phyloP scores from a whole-genome alignment of 1,140 invertebrate species.

The Lordiphosa stackelbergi region DNA sequence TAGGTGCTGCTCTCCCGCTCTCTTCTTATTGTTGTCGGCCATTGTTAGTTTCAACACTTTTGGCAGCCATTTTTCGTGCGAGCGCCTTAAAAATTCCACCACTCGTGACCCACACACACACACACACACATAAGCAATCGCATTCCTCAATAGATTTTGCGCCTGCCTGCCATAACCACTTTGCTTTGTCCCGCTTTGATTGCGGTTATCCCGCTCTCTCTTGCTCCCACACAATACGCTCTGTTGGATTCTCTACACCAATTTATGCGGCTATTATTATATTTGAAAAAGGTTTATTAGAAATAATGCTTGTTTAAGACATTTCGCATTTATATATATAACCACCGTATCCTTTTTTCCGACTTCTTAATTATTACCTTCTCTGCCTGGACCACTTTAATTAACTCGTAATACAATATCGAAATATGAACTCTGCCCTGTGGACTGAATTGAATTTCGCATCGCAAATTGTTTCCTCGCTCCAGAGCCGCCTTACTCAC shows the following conservation, averaged over 20 bases:
- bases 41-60: slow-evolving; percentile 63
- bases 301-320: slow-evolving; percentile 35
- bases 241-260: background rate
- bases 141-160: slow-evolving; percentile 56
- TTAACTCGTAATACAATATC: slow-evolving; percentile 33
- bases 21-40: slow-evolving; percentile 24
- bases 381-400: slow-evolving; percentile 4
- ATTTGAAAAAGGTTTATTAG: slow-evolving; percentile 60
- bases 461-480: slow-evolving; percentile 32
- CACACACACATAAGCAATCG: slow-evolving; percentile 19
- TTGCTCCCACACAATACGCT: slow-evolving; percentile 1
- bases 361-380: slow-evolving; percentile 8
- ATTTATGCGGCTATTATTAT: slow-evolving; percentile 45
- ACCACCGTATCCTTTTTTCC: slow-evolving; percentile 17
- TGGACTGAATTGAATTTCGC: slow-evolving; percentile 38
- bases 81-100: slow-evolving; percentile 64
- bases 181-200: slow-evolving; percentile 29
- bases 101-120: slow-evolving; percentile 36
- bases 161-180: slow-evolving; percentile 17
- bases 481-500: slow-evolving; percentile 1
- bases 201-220: slow-evolving; percentile 15
- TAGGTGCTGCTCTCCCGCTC: slow-evolving; percentile 3
- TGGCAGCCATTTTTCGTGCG: slow-evolving; percentile 65
- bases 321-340: slow-evolving; percentile 25
- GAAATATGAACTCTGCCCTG: slow-evolving; percentile 17